These are phyloP conservation scores for Frankliniella intonsa DNA, from an alignment of 2,888 invertebrate genomes.

Conservation along the genomic window DNA sequence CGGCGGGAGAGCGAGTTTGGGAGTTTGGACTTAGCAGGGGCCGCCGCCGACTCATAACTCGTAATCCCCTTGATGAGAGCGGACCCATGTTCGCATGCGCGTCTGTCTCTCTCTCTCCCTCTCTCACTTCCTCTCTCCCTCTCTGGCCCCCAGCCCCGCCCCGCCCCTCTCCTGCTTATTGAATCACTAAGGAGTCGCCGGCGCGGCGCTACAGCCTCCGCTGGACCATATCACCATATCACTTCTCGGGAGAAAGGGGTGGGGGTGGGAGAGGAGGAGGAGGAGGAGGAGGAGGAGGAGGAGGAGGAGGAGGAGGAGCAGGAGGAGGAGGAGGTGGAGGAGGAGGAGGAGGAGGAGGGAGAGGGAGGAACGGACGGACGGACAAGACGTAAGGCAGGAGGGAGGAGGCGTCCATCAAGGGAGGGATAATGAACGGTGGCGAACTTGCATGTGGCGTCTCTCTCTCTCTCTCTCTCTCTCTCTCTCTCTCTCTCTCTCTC, in stretches of 20 bases:
- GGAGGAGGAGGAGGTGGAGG: not conserved
- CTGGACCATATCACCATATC: conserved; percentile 10
- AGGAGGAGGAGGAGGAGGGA: not conserved
- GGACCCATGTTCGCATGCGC: not conserved
- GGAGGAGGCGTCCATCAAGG: conserved; percentile 8
- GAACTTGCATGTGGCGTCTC: not conserved
- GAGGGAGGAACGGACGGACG: not conserved
- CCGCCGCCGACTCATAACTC: not conserved
- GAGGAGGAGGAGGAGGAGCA: not conserved
- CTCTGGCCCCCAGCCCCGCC: not conserved
- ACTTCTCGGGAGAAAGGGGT: not conserved
- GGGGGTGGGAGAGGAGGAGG: not conserved
- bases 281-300: not conserved
- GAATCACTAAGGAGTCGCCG: conserved; percentile 1
- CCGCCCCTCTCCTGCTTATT: not conserved
- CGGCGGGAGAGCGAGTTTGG: not conserved
- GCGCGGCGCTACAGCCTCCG: not conserved
- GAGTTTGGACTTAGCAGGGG: too few species aligned
- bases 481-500: too few species aligned
- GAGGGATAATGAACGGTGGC: conserved; percentile 4
- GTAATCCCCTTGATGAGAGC: conserved; percentile 13
- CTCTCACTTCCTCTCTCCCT: not conserved
- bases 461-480: too few species aligned
- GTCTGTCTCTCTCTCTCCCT: not conserved
- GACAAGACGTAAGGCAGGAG: not conserved